A percentile compares a stretch with the other conserved stretches of the same genome.
Conservation (phyloP, 2,797 vertebrate genomes). For the Bovichtus variegatus region DNA sequence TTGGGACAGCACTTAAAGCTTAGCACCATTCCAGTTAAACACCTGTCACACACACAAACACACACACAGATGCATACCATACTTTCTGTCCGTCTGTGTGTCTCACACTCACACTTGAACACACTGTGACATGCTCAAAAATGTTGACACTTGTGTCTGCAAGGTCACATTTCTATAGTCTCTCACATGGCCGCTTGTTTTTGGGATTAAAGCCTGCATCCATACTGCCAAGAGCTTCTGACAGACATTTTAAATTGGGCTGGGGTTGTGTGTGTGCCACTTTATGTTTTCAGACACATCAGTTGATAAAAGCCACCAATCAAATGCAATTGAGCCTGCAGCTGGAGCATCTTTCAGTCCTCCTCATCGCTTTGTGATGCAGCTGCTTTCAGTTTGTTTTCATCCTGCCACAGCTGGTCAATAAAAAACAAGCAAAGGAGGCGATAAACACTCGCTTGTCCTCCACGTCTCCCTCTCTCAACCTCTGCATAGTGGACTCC, state of each 20-base stretch:
- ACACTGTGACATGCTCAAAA: slow-evolving; percentile 93
- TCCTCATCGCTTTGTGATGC: not conserved
- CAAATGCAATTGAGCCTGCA: slow-evolving; percentile 2
- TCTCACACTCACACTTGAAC: slow-evolving; percentile 83
- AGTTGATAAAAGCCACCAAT: not conserved
- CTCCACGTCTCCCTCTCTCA: slow-evolving; percentile 22
- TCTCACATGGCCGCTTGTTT: slow-evolving; percentile 54
- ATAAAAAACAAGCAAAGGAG: slow-evolving; percentile 11
- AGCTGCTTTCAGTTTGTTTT: not conserved
- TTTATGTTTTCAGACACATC: not conserved
- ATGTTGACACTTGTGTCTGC: slow-evolving; percentile 88
- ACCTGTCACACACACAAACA: slow-evolving; percentile 75
- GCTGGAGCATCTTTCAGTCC: not conserved
- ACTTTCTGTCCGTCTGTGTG: slow-evolving; percentile 45
- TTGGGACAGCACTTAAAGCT: slow-evolving; percentile 81
- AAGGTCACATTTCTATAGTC: slow-evolving; percentile 76
- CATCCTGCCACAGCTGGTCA: slow-evolving; percentile 3
- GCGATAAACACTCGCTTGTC: slow-evolving; percentile 17
- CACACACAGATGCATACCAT: slow-evolving; percentile 49
- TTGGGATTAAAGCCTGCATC: slow-evolving; percentile 28
- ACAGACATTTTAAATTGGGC: not conserved
- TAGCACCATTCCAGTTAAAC: slow-evolving; percentile 83
- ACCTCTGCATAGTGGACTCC: slow-evolving; percentile 36
- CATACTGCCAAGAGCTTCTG: not conserved
- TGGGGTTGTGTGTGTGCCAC: not conserved